Base-by-base conservation (phyloP, 2,888 invertebrate species). In the Spodoptera picta region DNA sequence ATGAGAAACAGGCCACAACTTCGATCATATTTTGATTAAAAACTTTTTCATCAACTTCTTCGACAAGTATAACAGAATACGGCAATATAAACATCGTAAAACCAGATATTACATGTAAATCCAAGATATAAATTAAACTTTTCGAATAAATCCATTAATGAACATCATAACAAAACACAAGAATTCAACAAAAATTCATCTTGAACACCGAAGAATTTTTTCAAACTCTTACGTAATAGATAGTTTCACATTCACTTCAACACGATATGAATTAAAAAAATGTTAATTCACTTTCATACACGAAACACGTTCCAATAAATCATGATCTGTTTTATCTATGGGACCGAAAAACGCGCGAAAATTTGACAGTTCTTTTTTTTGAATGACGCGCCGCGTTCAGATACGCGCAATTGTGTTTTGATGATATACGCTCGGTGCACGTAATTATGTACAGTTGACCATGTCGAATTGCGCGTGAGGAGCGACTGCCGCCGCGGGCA, bases 401-500 rank as follows among this genome's bases (percentile, higher is more conserved):
- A 82, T 77, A 80, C 77, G 71, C 81, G 82, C 84, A 81, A 80
- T 76, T 78, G 80, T 76, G 79, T 82, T 83, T 80, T 81, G 85
- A 82, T 83, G 79, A 83, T 80, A 84, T 62, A 83, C 79, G 70
- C 83, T 82, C 79, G 71, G 79, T 83, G 83, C 83, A 78, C 80
- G 84, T 89, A 88, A 91, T 90, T 90, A 90, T 86, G 87, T 88
- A 90, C 89, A 92, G 90, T 90, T 93, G 94, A 92, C 94, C 93
- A 93, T 93, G 85, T 93, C 92, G 93, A 93, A 93, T 90, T 94
- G 90, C 90, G 92, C 92, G 92, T 88, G 92, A 88, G 64, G 86
- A 86, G 81, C 88, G 93, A 94, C 93, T 93, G 94, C 85, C 81
- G 84, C 82, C 65, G 88, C 89, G 89, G 88, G 83, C 91, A 87